Percentiles rank a stretch among this genome's conserved stretches.
phyloP scores from a whole-genome alignment of 1,140 invertebrate genomes.

The Helicorthomorpha holstii region DNA sequence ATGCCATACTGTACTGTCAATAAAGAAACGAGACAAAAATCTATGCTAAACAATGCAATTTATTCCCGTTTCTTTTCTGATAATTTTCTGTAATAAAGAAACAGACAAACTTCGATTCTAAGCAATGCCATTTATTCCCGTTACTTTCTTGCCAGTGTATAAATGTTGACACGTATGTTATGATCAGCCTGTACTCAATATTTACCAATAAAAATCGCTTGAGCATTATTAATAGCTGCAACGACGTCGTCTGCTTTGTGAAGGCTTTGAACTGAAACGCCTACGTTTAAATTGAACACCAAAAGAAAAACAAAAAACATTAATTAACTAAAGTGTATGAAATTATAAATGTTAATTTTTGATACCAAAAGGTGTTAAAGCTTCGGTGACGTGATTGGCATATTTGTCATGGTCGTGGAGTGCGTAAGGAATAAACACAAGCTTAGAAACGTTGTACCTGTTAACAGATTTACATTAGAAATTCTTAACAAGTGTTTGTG shows the following conservation, averaged over 20 bases:
- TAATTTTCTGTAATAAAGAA: too few species aligned
- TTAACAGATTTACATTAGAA: slow-evolving; percentile 5
- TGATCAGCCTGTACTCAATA: slow-evolving; percentile 3
- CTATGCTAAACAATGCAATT: too few species aligned
- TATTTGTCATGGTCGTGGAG: slow-evolving; percentile 45
- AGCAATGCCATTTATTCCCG: too few species aligned
- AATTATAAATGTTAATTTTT: slow-evolving; percentile 1
- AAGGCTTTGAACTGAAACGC: slow-evolving; percentile 40
- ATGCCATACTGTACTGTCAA: too few species aligned
- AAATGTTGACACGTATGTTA: too few species aligned
- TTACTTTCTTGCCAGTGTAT: too few species aligned
- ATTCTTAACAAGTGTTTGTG: slow-evolving; percentile 6
- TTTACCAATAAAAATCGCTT: slow-evolving; percentile 51
- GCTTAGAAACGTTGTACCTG: slow-evolving; percentile 41
- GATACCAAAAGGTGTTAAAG: slow-evolving; percentile 42
- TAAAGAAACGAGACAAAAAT: too few species aligned
- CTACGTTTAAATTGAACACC: slow-evolving; percentile 13
- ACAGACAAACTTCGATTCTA: too few species aligned
- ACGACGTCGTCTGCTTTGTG: slow-evolving; percentile 37
- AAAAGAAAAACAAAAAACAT: slow-evolving; percentile 10
- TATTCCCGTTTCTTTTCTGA: too few species aligned
- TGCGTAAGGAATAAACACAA: slow-evolving; percentile 64
- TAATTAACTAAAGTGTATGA: slow-evolving; percentile 4
- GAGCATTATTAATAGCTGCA: slow-evolving; percentile 37
- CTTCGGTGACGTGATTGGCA: slow-evolving; percentile 37